These are phyloP conservation scores for Yoshiicerus persimilis DNA, from an alignment of 1,140 invertebrate genomes.

Conservation along the genomic window DNA sequence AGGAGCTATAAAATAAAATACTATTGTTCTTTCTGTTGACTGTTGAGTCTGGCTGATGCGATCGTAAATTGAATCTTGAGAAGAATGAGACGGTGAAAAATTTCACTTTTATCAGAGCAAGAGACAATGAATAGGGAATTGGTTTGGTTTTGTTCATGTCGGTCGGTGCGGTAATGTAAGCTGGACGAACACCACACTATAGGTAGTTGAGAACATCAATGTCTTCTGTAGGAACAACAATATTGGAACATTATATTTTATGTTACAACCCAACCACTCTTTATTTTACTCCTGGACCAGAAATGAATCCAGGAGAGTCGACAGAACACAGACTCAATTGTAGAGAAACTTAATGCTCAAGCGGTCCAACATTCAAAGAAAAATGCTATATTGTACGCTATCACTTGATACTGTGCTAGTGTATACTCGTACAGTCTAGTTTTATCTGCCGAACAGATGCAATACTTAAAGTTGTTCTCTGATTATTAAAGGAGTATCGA, in stretches of 20 bases:
- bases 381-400: neutral
- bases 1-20: constrained; percentile 19
- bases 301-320: neutral
- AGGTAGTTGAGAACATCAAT: too few species aligned
- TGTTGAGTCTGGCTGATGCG: neutral
- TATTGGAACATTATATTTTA: neutral
- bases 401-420: neutral
- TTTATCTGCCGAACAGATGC: neutral
- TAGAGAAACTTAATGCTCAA: neutral
- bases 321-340: neutral
- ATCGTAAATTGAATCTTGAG: constrained; percentile 21
- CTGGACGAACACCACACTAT: neutral
- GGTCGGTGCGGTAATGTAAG: neutral
- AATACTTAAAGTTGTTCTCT: neutral
- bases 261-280: neutral
- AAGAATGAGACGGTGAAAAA: constrained; percentile 19
- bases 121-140: constrained; percentile 17
- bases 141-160: neutral
- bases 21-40: neutral
- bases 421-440: neutral
- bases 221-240: neutral
- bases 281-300: neutral
- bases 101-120: constrained; percentile 20
- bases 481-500: neutral
- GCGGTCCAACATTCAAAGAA: neutral